phyloP scores from a whole-genome alignment of 2,888 invertebrate genomes.

The Caenorhabditis sp. region DNA sequence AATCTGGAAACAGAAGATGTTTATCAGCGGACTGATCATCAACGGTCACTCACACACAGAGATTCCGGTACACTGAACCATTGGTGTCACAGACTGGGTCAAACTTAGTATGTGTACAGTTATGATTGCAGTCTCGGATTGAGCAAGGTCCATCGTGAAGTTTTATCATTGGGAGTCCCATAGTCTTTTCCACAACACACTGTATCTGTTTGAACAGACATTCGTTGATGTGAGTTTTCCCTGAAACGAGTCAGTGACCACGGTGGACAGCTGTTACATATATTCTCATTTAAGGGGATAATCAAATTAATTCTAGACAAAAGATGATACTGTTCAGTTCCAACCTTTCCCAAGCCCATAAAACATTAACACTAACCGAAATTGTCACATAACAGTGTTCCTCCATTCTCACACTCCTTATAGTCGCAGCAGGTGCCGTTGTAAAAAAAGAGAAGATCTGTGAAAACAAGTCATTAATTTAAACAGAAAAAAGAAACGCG shows the following conservation, averaged over 20 bases:
- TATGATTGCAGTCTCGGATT: slow-evolving; percentile 57
- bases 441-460: slow-evolving; percentile 76
- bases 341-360: background rate
- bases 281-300: background rate
- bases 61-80: slow-evolving; percentile 73
- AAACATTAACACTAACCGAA: slow-evolving; percentile 68
- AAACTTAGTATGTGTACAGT: slow-evolving; percentile 66
- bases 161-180: slow-evolving; percentile 35
- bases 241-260: no score
- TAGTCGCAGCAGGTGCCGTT: slow-evolving; percentile 79
- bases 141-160: slow-evolving; percentile 61
- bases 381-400: slow-evolving; percentile 77
- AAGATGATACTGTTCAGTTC: background rate
- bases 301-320: background rate
- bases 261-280: no score
- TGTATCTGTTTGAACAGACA: slow-evolving; percentile 62
- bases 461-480: slow-evolving; percentile 47
- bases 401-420: slow-evolving; percentile 68
- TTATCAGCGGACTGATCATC: slow-evolving; percentile 30
- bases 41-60: slow-evolving; percentile 71
- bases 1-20: slow-evolving; percentile 59
- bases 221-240: slow-evolving; percentile 69
- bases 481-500: background rate
- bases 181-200: slow-evolving; percentile 61
- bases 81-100: slow-evolving; percentile 76